A percentile compares a stretch with the other conserved stretches of the same genome.
Evolutionary conservation across 1,140 invertebrate species (phyloP).

Genomic region (Drosophila albomicans): DNA sequence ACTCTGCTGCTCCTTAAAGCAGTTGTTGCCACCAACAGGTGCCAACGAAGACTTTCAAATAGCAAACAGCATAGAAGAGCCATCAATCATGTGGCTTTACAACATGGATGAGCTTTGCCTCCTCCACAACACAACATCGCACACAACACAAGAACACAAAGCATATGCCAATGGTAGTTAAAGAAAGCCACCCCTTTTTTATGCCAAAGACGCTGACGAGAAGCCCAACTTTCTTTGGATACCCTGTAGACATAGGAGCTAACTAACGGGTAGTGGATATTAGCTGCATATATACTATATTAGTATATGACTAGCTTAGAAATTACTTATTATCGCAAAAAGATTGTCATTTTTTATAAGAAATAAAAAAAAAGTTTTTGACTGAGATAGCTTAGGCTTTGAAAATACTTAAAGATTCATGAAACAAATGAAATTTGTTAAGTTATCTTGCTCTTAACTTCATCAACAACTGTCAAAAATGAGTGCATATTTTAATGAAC

Average conservation of each 20-base stretch:
- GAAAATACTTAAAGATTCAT: too few relatives aligned
- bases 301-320: too few relatives aligned
- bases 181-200: conserved; percentile 54
- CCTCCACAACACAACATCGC: conserved; percentile 26
- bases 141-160: not conserved
- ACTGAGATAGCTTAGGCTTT: too few relatives aligned
- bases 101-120: conserved; percentile 33
- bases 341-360: too few relatives aligned
- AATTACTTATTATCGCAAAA: too few relatives aligned
- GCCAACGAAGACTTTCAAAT: conserved; percentile 37
- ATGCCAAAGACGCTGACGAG: not conserved
- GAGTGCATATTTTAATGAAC: too few relatives aligned
- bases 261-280: not conserved
- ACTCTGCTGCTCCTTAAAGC: not conserved
- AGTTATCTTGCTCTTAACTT: too few relatives aligned
- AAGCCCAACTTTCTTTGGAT: conserved; percentile 6
- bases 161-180: conserved; percentile 68
- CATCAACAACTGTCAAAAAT: too few relatives aligned
- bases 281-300: too few relatives aligned
- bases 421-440: too few relatives aligned
- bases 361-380: too few relatives aligned
- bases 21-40: conserved; percentile 65
- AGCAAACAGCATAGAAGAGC: conserved; percentile 38
- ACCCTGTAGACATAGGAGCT: conserved; percentile 4
- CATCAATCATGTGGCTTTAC: conserved; percentile 67